phyloP scores from a whole-genome alignment of 2,113 vertebrate species.

The Neopipo cinnamomea region DNA sequence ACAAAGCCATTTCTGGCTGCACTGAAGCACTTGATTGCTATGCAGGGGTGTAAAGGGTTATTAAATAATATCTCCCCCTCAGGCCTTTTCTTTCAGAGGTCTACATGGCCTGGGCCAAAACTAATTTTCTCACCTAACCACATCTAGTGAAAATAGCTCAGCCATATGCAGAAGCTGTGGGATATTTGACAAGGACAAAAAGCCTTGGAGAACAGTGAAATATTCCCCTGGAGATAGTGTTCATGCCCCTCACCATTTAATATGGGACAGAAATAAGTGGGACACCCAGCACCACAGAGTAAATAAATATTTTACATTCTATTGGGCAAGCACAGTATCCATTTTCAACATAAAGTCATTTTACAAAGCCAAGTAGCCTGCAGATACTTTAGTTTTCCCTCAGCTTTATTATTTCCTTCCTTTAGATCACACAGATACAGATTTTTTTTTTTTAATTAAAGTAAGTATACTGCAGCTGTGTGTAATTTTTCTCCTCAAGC shows the following conservation, averaged over 20 bases:
- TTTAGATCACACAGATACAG: background rate
- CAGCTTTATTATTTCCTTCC: constrained; percentile 3
- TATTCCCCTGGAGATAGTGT: background rate
- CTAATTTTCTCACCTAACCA: constrained; percentile 28
- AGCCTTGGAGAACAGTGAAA: constrained; percentile 2
- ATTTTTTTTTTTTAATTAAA: background rate
- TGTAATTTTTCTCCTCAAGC: background rate
- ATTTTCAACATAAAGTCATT: background rate
- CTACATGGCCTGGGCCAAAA: background rate
- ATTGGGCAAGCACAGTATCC: background rate
- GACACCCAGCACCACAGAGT: background rate
- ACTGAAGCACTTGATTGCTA: background rate
- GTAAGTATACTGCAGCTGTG: background rate
- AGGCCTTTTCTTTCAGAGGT: constrained; percentile 33
- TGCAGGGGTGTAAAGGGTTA: background rate
- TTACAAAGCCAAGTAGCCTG: constrained; percentile 9
- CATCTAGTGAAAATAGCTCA: background rate
- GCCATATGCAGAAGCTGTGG: background rate
- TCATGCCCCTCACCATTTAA: background rate
- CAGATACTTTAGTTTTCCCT: background rate
- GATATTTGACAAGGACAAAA: constrained; percentile 43
- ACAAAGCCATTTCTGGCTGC: background rate
- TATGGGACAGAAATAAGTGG: constrained; percentile 17
- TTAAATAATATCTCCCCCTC: constrained; percentile 25
- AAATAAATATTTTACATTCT: constrained; percentile 54